Base-by-base conservation (phyloP, 2,888 invertebrate genomes). In the Chrysodeixis includens region DNA sequence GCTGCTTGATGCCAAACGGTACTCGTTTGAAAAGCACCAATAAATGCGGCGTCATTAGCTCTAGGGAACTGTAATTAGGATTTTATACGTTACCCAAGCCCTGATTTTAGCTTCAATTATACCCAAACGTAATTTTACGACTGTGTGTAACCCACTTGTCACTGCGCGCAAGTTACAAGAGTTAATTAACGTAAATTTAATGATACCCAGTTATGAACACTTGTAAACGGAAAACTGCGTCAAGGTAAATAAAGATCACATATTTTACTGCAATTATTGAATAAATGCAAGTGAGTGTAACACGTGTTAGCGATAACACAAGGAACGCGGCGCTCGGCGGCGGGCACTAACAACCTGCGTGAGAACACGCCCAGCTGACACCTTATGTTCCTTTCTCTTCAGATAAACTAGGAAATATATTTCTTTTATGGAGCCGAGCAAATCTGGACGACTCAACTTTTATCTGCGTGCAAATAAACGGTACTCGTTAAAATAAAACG, bases 11-110 rank as follows among this genome's bases (percentile, higher is more conserved):
- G 76, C 78, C 70, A 68, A 76, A 65, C 72, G 65, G 40, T 44
- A 62, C 26, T 74, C 72, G 66, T 72, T 78, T 78, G 78, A 59
- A 69, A 70, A 72, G 69, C 60, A 57, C 57, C 64, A 68, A 67
- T 70, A 66, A 62, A 67, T 64, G 69, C 32, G 64, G 53, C 40
- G 63, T 62, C 64, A 62, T 75, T 64, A 78, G 62, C 56, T 66
- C 46, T 30, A 57, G 66, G 46, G 52, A 57, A 57, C 40, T 56
- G 70, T 69, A 67, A 72, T 75, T 75, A 69, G 67, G 59, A 64
- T 59, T 66, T 72, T 58, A 65, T 66, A 46, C 46, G 62, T 63
- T 61, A 54, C 12, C 56, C 20, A 30, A 46, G 30, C 16, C 58
- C 35, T 73, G 30, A 62, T 53, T 54, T 57, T 51, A 56, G 44